Percentiles rank a stretch among this genome's conserved stretches.
phyloP scores from a whole-genome alignment of 2,797 vertebrate species.

The Saguinus oedipus region DNA sequence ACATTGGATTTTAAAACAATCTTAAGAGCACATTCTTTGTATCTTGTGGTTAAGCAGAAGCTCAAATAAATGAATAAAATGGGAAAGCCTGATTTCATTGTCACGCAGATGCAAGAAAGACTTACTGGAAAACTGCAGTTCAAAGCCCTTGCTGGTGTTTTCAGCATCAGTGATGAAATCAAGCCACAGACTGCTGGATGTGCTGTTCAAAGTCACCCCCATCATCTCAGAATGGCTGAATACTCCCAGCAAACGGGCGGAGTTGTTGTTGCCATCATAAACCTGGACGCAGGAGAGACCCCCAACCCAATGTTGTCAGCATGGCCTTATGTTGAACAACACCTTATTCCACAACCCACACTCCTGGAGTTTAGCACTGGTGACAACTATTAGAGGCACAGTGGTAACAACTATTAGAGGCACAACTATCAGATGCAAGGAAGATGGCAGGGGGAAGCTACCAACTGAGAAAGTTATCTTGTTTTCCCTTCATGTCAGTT shows the following conservation, averaged over 20 bases:
- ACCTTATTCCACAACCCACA: background rate
- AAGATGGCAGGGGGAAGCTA: background rate
- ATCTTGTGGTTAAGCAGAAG: background rate
- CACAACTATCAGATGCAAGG: background rate
- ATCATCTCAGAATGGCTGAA: slow-evolving; percentile 92
- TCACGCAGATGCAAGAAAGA: background rate
- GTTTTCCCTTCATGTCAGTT: background rate
- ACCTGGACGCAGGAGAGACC: slow-evolving; percentile 85
- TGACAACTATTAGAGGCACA: too few relatives aligned
- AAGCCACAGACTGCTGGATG: slow-evolving; percentile 97
- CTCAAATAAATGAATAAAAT: slow-evolving; percentile 14
- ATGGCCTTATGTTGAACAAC: background rate
- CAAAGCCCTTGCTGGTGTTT: slow-evolving; percentile 96
- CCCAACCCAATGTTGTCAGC: background rate
- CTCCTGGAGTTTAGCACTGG: background rate
- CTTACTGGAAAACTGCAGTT: slow-evolving; percentile 97
- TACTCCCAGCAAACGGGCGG: slow-evolving; percentile 91
- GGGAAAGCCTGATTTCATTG: background rate
- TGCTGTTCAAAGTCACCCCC: slow-evolving; percentile 93
- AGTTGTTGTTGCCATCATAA: slow-evolving; percentile 95
- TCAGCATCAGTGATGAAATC: slow-evolving; percentile 94
- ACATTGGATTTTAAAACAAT: background rate
- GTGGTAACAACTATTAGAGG: background rate
- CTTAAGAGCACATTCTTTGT: background rate
- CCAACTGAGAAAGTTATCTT: fast-evolving